Evolutionary conservation across 2,888 invertebrate species (phyloP), one percentile per base, ranked within the genome.

Genomic region (Megastigmus dorsalis): DNA sequence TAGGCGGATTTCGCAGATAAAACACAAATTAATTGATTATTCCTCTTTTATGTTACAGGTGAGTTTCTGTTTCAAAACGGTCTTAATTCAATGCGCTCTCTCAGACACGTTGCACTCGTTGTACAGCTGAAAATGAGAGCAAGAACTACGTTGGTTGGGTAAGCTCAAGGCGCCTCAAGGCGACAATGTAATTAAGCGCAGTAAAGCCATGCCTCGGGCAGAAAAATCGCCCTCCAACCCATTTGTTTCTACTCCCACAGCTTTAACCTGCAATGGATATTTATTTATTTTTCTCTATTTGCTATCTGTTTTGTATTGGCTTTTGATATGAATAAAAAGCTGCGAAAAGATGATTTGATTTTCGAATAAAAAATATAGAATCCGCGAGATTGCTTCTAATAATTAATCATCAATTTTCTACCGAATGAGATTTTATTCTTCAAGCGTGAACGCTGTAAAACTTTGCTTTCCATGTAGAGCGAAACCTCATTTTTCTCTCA

Each of bases 1-100:
- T n/a, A n/a, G n/a, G n/a, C n/a, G n/a, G n/a, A n/a, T n/a, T n/a
- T n/a, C n/a, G n/a, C n/a, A n/a, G n/a, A n/a, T n/a, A 48, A 48
- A 28, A 18, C n/a, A 3, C 10, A 18, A 41, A 1, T 62, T 41
- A 10, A 57, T 59, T n/a, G 36, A 57, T 38, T 9, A 50, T 65
- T 48, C 54, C 52, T 52, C 45, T 50, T 28, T 71, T 72, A 0
- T 66, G 57, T 72, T 66, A 2, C 66, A 65, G 57, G 72, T 72
- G 18, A 72, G 67, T 67, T 9, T n/a, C n/a, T n/a, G n/a, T n/a
- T n/a, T n/a, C n/a, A n/a, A n/a, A n/a, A n/a, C n/a, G n/a, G n/a
- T n/a, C n/a, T n/a, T n/a, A n/a, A n/a, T n/a, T n/a, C n/a, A n/a
- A n/a, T n/a, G n/a, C n/a, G n/a, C n/a, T n/a, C n/a, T n/a, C n/a